A percentile compares a stretch with the other conserved stretches of the same genome.
Conservation (phyloP, 2,888 invertebrate species). For the Apamea sordens region DNA sequence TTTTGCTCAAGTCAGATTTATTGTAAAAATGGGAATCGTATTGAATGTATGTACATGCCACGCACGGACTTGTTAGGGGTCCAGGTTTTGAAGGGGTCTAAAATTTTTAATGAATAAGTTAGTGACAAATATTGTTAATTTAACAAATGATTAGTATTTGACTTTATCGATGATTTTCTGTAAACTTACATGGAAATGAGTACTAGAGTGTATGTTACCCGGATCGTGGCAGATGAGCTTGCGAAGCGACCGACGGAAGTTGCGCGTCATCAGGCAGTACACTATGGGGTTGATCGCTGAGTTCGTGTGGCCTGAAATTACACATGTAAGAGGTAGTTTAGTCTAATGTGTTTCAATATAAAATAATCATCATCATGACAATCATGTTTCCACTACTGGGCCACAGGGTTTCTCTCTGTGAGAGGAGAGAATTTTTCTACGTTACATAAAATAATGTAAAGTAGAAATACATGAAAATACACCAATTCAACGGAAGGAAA, state of each 20-base stretch:
- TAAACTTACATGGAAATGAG: conserved; percentile 89
- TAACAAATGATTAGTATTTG: conserved; percentile 21
- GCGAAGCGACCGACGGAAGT: conserved; percentile 92
- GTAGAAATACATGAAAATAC: neutral
- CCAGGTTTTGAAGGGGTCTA: conserved; percentile 7
- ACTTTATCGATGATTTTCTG: conserved; percentile 46
- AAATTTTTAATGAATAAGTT: conserved; percentile 1
- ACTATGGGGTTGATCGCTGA: conserved; percentile 94
- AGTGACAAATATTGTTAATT: conserved; percentile 10
- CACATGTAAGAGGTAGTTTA: neutral
- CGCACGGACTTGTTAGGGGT: neutral
- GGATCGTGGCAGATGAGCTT: conserved; percentile 90
- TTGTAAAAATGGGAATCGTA: neutral
- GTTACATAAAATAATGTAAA: neutral
- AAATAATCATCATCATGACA: neutral
- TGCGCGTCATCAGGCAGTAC: conserved; percentile 94
- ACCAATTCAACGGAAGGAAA: neutral
- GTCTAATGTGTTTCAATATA: neutral
- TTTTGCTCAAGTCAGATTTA: neutral
- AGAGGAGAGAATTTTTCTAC: neutral
- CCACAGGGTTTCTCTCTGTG: neutral
- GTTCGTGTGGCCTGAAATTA: conserved; percentile 92
- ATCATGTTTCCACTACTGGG: neutral
- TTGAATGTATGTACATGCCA: conserved; percentile 19
- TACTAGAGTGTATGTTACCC: conserved; percentile 89